A percentile compares a stretch with the other conserved stretches of the same genome.
Conservation (phyloP, 2,113 vertebrate genomes). For the human region GRCh38 chr1:201726001-201726500, state of each 20-base stretch:
- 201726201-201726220: not conserved
- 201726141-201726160: not conserved
- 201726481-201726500: too few relatives aligned
- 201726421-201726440: too few relatives aligned
- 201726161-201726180: not conserved
- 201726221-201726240: not conserved
- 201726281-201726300: not conserved
- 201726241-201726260: not conserved
- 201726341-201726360: not conserved
- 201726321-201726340: not conserved
- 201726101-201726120: not conserved
- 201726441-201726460: too few relatives aligned
- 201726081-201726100: accelerated
- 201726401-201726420: too few relatives aligned
- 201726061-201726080: too few relatives aligned
- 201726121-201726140: not conserved
- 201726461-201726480: too few relatives aligned
- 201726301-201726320: not conserved
- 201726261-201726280: not conserved
- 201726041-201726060: not conserved
- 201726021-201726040: not conserved
- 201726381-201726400: too few relatives aligned
- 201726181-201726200: not conserved
- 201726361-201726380: not conserved
- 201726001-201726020: not conserved